Conservation (phyloP, 2,888 invertebrate genomes). For the Eupithecia subfuscata region DNA sequence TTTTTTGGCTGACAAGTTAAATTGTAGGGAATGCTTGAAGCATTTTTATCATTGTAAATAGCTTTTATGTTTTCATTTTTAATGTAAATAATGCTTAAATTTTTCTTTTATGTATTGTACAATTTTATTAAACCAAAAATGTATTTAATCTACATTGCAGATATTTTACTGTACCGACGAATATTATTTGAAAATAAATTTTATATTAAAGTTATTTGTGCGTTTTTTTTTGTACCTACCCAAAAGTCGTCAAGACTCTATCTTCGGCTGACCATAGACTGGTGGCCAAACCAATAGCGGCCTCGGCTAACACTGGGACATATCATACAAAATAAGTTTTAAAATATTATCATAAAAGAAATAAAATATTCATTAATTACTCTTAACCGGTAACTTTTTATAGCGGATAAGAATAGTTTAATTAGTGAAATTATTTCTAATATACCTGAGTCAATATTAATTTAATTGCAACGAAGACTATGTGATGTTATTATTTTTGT, state of each 20-base stretch:
- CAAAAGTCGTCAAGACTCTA: not conserved
- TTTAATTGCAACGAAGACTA: too few relatives aligned
- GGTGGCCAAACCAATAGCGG: not conserved
- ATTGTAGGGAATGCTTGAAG: slow-evolving; percentile 10
- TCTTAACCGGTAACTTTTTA: too few relatives aligned
- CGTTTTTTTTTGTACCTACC: not conserved
- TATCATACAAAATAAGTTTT: not conserved
- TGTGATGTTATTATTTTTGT: too few relatives aligned
- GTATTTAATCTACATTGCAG: slow-evolving; percentile 11
- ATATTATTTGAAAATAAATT: slow-evolving; percentile 59
- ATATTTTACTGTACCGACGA: slow-evolving; percentile 45
- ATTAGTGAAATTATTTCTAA: too few relatives aligned
- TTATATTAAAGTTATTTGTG: slow-evolving; percentile 45
- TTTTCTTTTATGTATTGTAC: slow-evolving; percentile 55
- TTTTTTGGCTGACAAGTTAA: not conserved
- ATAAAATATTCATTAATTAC: too few relatives aligned
- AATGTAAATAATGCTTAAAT: slow-evolving; percentile 31
- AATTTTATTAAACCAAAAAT: slow-evolving; percentile 49
- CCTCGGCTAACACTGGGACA: not conserved
- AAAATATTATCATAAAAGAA: too few relatives aligned
- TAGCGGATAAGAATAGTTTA: too few relatives aligned
- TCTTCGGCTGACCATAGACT: not conserved
- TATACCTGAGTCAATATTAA: too few relatives aligned
- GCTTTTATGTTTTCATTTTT: not conserved
- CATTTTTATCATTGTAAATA: slow-evolving; percentile 26